These are phyloP conservation scores for Andrena dorsata DNA, from an alignment of 2,888 invertebrate genomes.

Conservation along the genomic window DNA sequence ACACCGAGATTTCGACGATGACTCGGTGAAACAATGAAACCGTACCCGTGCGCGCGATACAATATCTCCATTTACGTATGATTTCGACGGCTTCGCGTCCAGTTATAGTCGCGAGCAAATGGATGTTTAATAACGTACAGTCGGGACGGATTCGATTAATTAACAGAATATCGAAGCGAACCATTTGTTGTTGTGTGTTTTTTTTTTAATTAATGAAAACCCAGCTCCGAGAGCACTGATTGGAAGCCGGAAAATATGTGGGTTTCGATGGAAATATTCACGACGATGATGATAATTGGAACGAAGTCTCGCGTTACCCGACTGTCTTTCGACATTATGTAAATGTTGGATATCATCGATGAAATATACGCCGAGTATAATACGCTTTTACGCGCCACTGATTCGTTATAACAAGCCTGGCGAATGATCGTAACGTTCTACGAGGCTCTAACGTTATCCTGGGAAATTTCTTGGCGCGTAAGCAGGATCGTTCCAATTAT, in stretches of 20 bases:
- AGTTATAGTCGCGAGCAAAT: neutral
- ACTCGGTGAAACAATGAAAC: neutral
- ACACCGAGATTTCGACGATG: neutral
- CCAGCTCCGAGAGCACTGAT: neutral
- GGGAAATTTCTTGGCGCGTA: conserved; percentile 21
- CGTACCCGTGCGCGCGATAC: neutral
- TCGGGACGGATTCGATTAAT: neutral
- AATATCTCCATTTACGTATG: neutral
- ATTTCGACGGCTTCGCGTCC: neutral
- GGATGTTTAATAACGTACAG: neutral
- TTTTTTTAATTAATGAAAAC: conserved; percentile 1
- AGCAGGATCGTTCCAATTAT: conserved; percentile 68
- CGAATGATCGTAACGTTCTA: neutral
- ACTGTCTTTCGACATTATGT: neutral
- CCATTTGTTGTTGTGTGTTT: neutral
- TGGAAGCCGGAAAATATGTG: neutral
- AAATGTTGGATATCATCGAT: neutral
- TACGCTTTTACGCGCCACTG: conserved; percentile 9
- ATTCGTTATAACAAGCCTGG: conserved; percentile 5
- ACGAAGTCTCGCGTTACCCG: neutral
- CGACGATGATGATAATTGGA: neutral
- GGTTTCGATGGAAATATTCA: neutral
- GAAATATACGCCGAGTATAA: neutral
- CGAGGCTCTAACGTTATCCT: conserved; percentile 4
- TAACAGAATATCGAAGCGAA: neutral